Evolutionary conservation across 2,797 vertebrate genomes (phyloP).

Genomic region (Thripadectes ignobilis): DNA sequence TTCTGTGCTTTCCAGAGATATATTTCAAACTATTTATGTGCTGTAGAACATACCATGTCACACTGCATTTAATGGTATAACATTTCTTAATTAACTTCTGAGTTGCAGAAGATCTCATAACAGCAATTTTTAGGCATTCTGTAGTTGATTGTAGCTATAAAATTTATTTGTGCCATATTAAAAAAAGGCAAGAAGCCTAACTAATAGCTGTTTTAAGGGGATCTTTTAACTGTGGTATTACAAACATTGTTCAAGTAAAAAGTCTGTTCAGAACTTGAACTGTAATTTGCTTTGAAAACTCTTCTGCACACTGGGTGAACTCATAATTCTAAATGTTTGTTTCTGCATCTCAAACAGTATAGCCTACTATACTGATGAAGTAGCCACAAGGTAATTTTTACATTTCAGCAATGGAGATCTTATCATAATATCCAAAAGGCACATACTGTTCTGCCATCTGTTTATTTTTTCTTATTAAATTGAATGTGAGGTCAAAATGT

Average conservation of each 20-base stretch:
- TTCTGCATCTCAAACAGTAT: conserved; percentile 41
- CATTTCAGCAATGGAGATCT: conserved; percentile 21
- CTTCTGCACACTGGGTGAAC: background rate
- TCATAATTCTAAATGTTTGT: conserved; percentile 8
- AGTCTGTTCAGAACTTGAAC: background rate
- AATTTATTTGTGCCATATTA: conserved; percentile 18
- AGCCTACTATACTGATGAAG: conserved; percentile 2
- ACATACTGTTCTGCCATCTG: conserved; percentile 57
- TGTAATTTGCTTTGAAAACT: conserved; percentile 36
- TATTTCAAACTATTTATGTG: background rate
- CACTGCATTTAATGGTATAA: background rate
- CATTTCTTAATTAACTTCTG: conserved; percentile 40
- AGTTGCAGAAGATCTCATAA: background rate
- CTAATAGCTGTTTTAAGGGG: background rate
- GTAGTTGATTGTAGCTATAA: conserved; percentile 18
- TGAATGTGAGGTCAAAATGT: background rate
- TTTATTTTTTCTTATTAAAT: conserved; percentile 17
- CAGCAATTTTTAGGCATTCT: conserved; percentile 15
- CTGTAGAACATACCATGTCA: background rate
- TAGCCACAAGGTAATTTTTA: conserved; percentile 53
- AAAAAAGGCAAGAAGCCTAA: conserved; percentile 21
- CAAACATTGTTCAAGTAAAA: background rate
- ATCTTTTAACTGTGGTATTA: background rate
- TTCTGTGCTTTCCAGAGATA: background rate
- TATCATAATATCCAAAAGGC: conserved; percentile 39